These are phyloP conservation scores for Penaeus japonicus DNA, from an alignment of 1,140 invertebrate genomes.

Conservation along the genomic window DNA sequence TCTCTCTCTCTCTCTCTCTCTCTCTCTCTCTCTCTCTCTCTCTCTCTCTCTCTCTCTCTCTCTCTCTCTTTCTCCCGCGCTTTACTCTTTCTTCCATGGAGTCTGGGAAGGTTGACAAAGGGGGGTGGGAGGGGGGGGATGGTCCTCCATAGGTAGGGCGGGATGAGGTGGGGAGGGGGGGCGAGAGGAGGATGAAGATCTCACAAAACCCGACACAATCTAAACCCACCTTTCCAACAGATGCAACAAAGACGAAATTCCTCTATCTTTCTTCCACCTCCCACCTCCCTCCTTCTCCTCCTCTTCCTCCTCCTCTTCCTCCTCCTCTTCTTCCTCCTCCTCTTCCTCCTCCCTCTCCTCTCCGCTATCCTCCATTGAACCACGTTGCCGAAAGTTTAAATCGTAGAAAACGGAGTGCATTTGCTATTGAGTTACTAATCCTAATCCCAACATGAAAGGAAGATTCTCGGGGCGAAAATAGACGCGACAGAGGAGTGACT, in stretches of 20 bases:
- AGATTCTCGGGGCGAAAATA: background rate
- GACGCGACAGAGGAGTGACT: background rate
- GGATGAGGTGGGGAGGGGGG: no score
- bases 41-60: background rate
- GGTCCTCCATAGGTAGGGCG: no score
- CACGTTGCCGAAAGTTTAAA: background rate
- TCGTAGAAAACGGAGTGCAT: constrained; percentile 7
- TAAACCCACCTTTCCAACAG: background rate
- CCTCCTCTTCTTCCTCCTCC: no score
- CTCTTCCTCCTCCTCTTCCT: background rate
- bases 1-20: background rate
- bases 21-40: background rate
- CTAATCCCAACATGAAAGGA: constrained; percentile 28
- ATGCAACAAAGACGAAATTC: background rate
- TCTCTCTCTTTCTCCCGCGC: background rate
- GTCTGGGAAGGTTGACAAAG: background rate
- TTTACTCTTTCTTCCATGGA: background rate
- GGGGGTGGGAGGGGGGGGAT: no score
- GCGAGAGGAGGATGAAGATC: background rate
- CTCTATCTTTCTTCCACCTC: background rate
- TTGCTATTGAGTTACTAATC: constrained; percentile 25
- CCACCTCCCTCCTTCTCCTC: background rate
- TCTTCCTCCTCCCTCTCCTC: background rate
- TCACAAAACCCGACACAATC: background rate
- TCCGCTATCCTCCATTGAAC: no score